Evolutionary conservation across 1,140 invertebrate species (phyloP), one percentile per base, ranked within the genome.

Genomic region (Protaetia brevitarsis): DNA sequence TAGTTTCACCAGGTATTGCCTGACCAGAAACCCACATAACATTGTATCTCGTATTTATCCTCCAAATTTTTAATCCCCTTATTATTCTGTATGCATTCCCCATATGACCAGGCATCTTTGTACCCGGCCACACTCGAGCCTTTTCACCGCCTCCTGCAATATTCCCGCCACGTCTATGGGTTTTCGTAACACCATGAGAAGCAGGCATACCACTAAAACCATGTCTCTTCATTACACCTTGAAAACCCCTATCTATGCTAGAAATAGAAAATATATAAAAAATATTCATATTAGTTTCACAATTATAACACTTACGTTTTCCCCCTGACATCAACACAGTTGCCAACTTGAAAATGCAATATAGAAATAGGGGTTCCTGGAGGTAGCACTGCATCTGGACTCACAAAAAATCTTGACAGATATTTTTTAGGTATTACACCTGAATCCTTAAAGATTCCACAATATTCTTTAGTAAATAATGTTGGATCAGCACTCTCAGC

Each of bases 51-150:
- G 91, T 94, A 77, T 98, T 97, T 34, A 98, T 94, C 68, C 96
- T 85, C 78, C 91, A 85, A 71, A 99, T 89, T 87, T 88, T 88
- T 4, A 93, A 76, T 19, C 94, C 95, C 73, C 83, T 83, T 10
- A 87, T 72, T 30, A 84, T 82, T 69, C 90, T 84, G 82, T 87
- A 92, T 80, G 75, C 83, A 74, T 92, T 91, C 27, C 97, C 97
- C 96, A 99, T 98, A 73, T 97, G 93, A 30, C 97, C 97, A 37
- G 96, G 95, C 89, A 99, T 87, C 83, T 97, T 96, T 27, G 92
- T 96, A 62, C 97, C 97, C 57, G 93, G 94, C 89, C 93, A 94
- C 19, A 99, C 90, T 69, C 94, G 81, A 3, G 85, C 89, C 79
- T 94, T 94, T 71, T 88, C 84, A 62, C 91, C 88, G 67, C 94